Evolutionary conservation across 2,888 invertebrate genomes (phyloP).

Genomic region (Noctua janthe): DNA sequence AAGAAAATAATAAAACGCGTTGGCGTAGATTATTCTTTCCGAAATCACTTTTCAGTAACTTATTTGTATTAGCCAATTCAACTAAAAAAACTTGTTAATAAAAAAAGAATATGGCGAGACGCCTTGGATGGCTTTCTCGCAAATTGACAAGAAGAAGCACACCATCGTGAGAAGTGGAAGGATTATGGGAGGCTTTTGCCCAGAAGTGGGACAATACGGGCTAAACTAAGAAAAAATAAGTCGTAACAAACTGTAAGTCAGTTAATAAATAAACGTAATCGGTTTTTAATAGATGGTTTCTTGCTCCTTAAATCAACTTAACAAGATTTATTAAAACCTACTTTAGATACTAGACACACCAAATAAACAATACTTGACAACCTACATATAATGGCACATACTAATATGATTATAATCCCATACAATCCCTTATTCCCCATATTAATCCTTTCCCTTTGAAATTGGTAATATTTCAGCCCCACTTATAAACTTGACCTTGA

Average conservation of each 20-base stretch:
- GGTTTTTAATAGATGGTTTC: not conserved
- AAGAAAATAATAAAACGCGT: not conserved
- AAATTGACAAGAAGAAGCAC: not conserved
- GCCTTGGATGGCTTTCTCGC: too few relatives aligned
- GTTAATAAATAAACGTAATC: not conserved
- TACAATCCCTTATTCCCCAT: not conserved
- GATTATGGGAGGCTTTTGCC: not conserved
- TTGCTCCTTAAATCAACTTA: not conserved
- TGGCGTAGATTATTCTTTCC: not conserved
- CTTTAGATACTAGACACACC: not conserved
- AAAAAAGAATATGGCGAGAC: too few relatives aligned
- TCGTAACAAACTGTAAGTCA: not conserved
- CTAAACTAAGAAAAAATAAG: too few relatives aligned
- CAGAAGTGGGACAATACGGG: not conserved
- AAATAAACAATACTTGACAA: not conserved
- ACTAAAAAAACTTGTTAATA: not conserved
- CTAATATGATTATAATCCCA: conserved; percentile 3
- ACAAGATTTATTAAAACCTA: not conserved
- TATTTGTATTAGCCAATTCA: not conserved
- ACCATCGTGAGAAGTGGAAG: not conserved
- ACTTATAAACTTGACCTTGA: conserved; percentile 24
- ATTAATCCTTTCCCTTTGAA: not conserved
- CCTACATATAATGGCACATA: too few relatives aligned
- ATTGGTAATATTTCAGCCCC: conserved; percentile 7
- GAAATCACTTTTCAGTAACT: not conserved